A percentile compares a stretch with the other conserved stretches of the same genome.
Evolutionary conservation across 2,113 vertebrate genomes (phyloP).

Genomic region (Tetraodon nigroviridis): DNA sequence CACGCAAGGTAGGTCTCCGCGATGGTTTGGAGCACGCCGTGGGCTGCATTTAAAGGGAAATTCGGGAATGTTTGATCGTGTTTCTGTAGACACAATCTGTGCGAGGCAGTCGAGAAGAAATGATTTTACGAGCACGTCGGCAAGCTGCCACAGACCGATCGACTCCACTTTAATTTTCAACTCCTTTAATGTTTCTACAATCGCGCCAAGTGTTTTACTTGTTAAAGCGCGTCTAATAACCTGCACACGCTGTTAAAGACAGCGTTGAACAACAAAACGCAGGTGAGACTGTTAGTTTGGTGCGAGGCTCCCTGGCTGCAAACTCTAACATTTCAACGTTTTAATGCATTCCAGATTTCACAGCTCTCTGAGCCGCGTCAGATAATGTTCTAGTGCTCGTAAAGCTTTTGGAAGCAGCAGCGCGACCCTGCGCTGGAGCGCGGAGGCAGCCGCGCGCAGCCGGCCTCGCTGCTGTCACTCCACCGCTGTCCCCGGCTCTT

Average conservation of each 20-base stretch:
- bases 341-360: background rate
- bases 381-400: conserved; percentile 20
- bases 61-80: no score
- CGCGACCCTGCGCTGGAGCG: conserved; percentile 43
- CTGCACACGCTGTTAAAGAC: conserved; percentile 1
- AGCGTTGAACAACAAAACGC: conserved; percentile 18
- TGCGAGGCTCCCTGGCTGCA: background rate
- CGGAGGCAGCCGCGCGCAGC: conserved; percentile 51
- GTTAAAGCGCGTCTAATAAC: background rate
- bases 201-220: no score
- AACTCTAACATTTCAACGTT: conserved; percentile 2
- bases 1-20: conserved; percentile 64
- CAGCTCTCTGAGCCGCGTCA: background rate
- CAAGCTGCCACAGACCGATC: no score
- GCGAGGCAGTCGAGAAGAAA: no score
- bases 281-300: background rate
- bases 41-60: no score
- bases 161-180: no score
- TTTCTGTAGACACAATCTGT: no score
- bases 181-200: no score
- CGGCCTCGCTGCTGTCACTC: conserved; percentile 65
- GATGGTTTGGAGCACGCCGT: background rate
- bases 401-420: conserved; percentile 19
- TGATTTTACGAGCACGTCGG: no score
- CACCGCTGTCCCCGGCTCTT: conserved; percentile 62